A percentile compares a stretch with the other conserved stretches of the same genome.
Evolutionary conservation across 2,113 vertebrate species (phyloP).

Genomic region (Asarcornis scutulata): DNA sequence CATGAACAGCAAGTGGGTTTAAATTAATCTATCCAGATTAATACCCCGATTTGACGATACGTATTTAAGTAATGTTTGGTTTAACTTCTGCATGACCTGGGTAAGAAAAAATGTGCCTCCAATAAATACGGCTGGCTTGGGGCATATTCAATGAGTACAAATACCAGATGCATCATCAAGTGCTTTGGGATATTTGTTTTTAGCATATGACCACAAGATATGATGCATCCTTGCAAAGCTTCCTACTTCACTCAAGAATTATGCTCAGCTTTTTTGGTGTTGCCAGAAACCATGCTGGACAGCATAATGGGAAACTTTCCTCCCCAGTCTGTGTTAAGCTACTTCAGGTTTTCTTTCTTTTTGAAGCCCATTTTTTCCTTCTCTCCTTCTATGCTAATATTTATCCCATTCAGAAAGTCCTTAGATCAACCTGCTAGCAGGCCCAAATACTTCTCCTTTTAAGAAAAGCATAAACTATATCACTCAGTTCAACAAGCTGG

Average conservation of each 20-base stretch:
- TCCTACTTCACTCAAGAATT: constrained; percentile 62
- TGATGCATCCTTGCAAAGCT: constrained; percentile 45
- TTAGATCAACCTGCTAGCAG: neutral
- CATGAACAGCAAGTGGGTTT: constrained; percentile 26
- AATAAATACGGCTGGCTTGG: constrained; percentile 56
- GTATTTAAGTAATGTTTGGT: constrained; percentile 18
- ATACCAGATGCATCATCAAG: constrained; percentile 49
- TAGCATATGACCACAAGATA: constrained; percentile 33
- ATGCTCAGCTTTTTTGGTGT: constrained; percentile 22
- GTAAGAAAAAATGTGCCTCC: constrained; percentile 64
- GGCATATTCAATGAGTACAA: constrained; percentile 40
- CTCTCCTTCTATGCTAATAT: neutral
- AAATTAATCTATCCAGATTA: neutral
- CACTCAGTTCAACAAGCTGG: neutral
- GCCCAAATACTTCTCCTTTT: neutral
- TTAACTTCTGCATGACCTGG: constrained; percentile 34
- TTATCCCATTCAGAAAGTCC: neutral
- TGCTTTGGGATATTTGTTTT: constrained; percentile 62
- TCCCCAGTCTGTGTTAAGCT: neutral
- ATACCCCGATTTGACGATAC: neutral
- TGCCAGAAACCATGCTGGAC: neutral
- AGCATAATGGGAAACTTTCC: neutral
- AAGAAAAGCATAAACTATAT: neutral
- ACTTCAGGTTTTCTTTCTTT: neutral
- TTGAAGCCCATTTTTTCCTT: neutral